phyloP scores from a whole-genome alignment of 1,140 invertebrate genomes.

The Aethina tumida region DNA sequence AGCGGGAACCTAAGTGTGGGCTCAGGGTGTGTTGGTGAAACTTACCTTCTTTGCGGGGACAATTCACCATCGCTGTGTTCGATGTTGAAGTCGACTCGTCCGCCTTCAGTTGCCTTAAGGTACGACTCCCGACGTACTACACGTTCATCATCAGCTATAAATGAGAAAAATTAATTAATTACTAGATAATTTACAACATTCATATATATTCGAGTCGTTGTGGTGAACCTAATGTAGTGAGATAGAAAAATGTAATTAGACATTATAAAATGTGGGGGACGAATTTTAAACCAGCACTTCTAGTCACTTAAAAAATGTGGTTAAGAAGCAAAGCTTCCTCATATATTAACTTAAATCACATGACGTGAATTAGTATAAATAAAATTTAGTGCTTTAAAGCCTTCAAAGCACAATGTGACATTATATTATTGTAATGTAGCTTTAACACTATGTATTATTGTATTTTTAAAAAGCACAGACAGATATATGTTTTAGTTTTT shows the following conservation, averaged over 20 bases:
- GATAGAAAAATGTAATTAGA: background rate
- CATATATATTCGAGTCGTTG: no score
- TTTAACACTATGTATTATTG: background rate
- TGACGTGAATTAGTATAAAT: no score
- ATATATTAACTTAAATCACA: no score
- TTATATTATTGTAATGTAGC: no score
- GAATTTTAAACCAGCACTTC: background rate
- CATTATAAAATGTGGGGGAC: background rate
- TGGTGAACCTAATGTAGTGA: no score
- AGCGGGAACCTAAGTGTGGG: constrained; percentile 5
- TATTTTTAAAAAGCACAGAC: background rate
- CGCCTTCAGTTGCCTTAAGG: constrained; percentile 74
- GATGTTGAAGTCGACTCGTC: constrained; percentile 56
- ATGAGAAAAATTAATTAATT: background rate
- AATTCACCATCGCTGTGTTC: constrained; percentile 52
- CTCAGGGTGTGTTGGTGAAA: background rate
- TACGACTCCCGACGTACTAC: constrained; percentile 81
- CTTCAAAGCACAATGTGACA: no score
- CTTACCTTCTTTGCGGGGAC: constrained; percentile 52
- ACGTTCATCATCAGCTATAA: constrained; percentile 63
- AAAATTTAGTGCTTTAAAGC: no score
- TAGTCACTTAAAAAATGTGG: background rate
- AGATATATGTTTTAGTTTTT: constrained; percentile 2
- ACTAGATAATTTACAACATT: background rate
- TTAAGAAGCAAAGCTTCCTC: constrained; percentile 7